These are phyloP conservation scores for Eumeta japonica DNA, from an alignment of 1,140 invertebrate species.

Conservation along the genomic window DNA sequence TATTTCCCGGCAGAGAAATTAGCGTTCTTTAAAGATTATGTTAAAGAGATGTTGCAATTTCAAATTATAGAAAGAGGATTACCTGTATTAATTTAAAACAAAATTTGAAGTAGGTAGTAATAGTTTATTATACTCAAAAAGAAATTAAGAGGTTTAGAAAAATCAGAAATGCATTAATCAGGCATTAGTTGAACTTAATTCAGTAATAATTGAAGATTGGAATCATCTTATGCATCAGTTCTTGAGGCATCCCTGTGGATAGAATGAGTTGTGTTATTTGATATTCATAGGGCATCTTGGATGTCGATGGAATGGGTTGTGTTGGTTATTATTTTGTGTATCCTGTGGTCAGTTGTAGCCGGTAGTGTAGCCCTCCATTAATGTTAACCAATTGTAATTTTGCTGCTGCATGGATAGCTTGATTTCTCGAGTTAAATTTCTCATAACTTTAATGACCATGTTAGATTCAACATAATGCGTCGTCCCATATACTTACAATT, in stretches of 20 bases:
- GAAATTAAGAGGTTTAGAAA: neutral
- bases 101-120: conserved; percentile 2
- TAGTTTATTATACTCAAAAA: conserved; percentile 2
- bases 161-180: neutral
- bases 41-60: conserved; percentile 2
- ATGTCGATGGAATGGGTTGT: too few species aligned
- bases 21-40: neutral
- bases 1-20: conserved; percentile 4
- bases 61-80: conserved; percentile 2
- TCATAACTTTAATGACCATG: conserved; percentile 21
- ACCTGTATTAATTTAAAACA: conserved; percentile 3
- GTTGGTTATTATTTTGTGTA: too few species aligned
- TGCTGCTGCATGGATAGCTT: conserved; percentile 16
- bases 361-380: conserved; percentile 18
- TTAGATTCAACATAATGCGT: conserved; percentile 17
- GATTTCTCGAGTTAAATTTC: conserved; percentile 19
- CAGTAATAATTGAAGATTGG: conserved; percentile 4
- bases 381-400: conserved; percentile 19
- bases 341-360: conserved; percentile 17
- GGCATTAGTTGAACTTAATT: conserved; percentile 2
- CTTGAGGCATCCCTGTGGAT: conserved; percentile 7
- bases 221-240: conserved; percentile 8
- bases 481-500: conserved; percentile 22
- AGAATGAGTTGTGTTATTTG: conserved; percentile 16
- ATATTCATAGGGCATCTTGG: too few species aligned